Conservation (phyloP, 2,797 vertebrate genomes). For the Aeoliscus strigatus region DNA sequence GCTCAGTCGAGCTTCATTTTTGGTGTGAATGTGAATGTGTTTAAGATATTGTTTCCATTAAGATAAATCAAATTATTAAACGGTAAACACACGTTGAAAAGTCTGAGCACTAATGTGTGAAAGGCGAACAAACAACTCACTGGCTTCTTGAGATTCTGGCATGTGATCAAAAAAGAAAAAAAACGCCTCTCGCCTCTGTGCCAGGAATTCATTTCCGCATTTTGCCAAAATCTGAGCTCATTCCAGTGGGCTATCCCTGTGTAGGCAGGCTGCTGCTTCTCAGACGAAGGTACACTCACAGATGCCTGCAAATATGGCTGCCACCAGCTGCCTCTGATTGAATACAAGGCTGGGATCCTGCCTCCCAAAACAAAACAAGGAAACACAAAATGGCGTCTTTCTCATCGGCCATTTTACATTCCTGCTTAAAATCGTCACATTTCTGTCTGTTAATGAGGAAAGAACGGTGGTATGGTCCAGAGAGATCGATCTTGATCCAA, state of each 20-base stretch:
- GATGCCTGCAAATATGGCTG: slow-evolving; percentile 75
- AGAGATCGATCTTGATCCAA: no score
- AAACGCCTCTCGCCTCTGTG: slow-evolving; percentile 57
- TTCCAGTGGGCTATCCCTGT: slow-evolving; percentile 71
- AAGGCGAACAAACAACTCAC: slow-evolving; percentile 70
- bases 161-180: slow-evolving; percentile 58
- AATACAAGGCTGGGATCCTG: slow-evolving; percentile 73
- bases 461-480: slow-evolving; percentile 11
- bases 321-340: slow-evolving; percentile 74
- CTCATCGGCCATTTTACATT: slow-evolving; percentile 85
- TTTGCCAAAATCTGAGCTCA: slow-evolving; percentile 75
- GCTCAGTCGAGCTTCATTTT: background rate
- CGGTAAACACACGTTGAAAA: slow-evolving; percentile 37
- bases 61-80: slow-evolving; percentile 38
- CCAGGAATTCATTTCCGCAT: slow-evolving; percentile 71
- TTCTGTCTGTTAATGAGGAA: slow-evolving; percentile 25
- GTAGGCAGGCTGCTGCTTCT: slow-evolving; percentile 70
- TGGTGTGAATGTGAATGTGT: no score
- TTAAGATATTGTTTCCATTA: slow-evolving; percentile 9
- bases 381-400: slow-evolving; percentile 82
- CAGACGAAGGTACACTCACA: slow-evolving; percentile 69
- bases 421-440: slow-evolving; percentile 47
- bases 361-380: slow-evolving; percentile 69
- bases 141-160: slow-evolving; percentile 70
- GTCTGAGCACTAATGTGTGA: slow-evolving; percentile 60